Percentiles rank a stretch among this genome's conserved stretches.
Evolutionary conservation across 2,113 vertebrate genomes (phyloP).

Genomic region (Panthera tigris): DNA sequence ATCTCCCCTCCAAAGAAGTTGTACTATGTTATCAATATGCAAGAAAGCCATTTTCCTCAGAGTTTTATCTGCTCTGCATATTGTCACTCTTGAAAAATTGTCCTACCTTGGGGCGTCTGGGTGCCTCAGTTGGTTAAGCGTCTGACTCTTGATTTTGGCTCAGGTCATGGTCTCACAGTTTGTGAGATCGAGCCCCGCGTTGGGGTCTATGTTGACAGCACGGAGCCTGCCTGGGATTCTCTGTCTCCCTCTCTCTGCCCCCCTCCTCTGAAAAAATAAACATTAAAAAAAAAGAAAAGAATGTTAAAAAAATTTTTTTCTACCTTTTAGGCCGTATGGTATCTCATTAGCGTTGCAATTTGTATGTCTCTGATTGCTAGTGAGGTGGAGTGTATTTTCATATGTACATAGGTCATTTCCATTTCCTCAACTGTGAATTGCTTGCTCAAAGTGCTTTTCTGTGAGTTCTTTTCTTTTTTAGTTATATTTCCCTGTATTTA

Average conservation of each 20-base stretch:
- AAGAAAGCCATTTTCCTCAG: background rate
- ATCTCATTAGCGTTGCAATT: conserved; percentile 49
- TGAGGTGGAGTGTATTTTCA: conserved; percentile 23
- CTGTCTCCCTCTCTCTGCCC: too few relatives aligned
- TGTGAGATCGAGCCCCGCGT: too few relatives aligned
- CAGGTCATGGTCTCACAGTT: too few relatives aligned
- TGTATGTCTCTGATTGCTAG: conserved; percentile 27
- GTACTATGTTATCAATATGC: background rate
- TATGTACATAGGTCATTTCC: conserved; percentile 33
- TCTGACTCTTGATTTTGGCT: too few relatives aligned
- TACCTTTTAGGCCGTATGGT: background rate
- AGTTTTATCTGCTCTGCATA: background rate
- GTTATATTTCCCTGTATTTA: background rate
- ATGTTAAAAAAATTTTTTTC: background rate
- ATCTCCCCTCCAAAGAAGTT: background rate
- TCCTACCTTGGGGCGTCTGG: background rate
- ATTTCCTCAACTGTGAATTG: conserved; percentile 47
- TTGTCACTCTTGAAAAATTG: background rate
- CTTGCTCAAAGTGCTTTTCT: background rate
- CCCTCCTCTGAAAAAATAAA: too few relatives aligned
- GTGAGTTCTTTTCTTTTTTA: conserved; percentile 1
- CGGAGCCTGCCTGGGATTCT: too few relatives aligned
- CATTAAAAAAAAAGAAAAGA: too few relatives aligned
- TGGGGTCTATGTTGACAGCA: too few relatives aligned
- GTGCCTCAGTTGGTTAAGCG: too few relatives aligned